Percentiles rank a stretch among this genome's conserved stretches.
Conservation (phyloP, 2,797 vertebrate species). For the Australoheros facetus region DNA sequence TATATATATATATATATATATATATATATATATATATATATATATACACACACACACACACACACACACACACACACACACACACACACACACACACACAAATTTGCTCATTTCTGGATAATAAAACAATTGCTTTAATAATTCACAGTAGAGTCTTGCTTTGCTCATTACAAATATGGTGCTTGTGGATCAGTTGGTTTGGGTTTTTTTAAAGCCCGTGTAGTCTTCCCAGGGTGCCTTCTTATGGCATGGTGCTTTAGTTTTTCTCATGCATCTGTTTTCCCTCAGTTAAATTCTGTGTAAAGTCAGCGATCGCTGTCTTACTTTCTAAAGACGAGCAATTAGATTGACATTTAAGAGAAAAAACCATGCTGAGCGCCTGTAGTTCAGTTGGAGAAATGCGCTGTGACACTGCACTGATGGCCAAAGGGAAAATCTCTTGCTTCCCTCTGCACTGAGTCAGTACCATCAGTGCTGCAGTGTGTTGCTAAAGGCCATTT, state of each 20-base stretch:
- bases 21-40: no score
- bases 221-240: constrained; percentile 19
- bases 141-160: neutral
- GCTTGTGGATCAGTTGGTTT: neutral
- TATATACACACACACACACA: no score
- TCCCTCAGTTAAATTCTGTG: constrained; percentile 3
- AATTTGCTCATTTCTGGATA: neutral
- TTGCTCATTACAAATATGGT: neutral
- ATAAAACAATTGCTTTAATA: neutral
- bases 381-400: neutral
- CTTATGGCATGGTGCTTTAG: constrained; percentile 1
- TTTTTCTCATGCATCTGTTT: constrained; percentile 17
- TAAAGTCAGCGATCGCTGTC: neutral
- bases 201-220: neutral
- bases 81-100: neutral
- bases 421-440: neutral
- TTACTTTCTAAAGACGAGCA: constrained; percentile 13
- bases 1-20: no score
- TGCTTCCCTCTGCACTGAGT: neutral
- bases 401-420: neutral
- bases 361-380: neutral
- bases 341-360: constrained; percentile 4
- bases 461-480: neutral
- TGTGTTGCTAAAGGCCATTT: neutral
- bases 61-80: no score